Evolutionary conservation across 2,113 vertebrate species (phyloP).

Genomic region (Nothobranchius kuhntae): DNA sequence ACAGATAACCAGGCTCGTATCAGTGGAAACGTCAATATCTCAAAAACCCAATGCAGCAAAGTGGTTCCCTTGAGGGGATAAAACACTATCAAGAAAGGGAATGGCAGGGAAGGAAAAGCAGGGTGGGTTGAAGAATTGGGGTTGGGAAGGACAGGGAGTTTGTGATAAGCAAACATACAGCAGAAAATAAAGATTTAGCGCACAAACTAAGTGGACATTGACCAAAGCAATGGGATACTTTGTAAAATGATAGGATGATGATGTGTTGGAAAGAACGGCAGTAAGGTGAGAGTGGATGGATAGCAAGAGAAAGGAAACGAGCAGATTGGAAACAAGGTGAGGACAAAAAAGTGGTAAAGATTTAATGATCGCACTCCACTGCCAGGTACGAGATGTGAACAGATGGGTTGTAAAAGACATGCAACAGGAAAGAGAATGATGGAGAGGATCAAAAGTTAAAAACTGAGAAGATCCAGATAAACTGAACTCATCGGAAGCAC

Average conservation of each 20-base stretch:
- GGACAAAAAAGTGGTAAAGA: constrained; percentile 44
- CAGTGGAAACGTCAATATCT: constrained; percentile 74
- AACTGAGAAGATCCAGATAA: neutral
- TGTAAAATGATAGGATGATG: constrained; percentile 24
- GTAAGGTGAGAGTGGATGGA: constrained; percentile 1
- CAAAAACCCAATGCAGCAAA: constrained; percentile 63
- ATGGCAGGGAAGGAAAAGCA: neutral
- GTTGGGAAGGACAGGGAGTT: constrained; percentile 8
- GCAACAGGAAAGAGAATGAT: constrained; percentile 52
- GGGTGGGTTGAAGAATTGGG: constrained; percentile 17
- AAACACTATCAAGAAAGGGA: constrained; percentile 49
- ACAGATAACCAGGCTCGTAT: constrained; percentile 70
- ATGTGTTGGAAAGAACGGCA: constrained; percentile 32
- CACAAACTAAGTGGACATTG: constrained; percentile 41
- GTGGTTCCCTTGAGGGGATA: constrained; percentile 44
- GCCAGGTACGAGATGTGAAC: constrained; percentile 38
- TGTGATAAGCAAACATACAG: constrained; percentile 59
- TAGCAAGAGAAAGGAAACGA: constrained; percentile 17
- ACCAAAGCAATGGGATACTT: constrained; percentile 18
- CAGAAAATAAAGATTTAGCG: constrained; percentile 57
- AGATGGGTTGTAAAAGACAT: constrained; percentile 16
- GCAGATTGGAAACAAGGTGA: constrained; percentile 43
- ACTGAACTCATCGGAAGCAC: too few species aligned
- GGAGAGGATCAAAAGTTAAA: constrained; percentile 35
- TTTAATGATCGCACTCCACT: constrained; percentile 34